Evolutionary conservation across 2,797 vertebrate genomes (phyloP), one percentile per base, ranked within the genome.

Genomic region (Falco biarmicus): DNA sequence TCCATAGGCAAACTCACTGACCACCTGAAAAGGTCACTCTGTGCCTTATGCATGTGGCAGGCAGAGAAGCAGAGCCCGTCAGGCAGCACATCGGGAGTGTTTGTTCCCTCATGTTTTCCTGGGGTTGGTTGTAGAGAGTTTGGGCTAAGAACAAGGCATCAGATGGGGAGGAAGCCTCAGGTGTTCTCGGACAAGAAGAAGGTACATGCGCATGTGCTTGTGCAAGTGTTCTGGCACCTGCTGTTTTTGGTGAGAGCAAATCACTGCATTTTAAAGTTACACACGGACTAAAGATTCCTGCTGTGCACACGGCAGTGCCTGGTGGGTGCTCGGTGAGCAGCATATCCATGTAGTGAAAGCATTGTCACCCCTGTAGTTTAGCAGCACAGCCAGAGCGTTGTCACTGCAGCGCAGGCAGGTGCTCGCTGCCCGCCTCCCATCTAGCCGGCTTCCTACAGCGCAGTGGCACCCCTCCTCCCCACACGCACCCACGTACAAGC

Each of bases 401-500:
- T 18, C 37, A 47, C 56, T 57, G 86, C 79, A 69, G 54, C 7
- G 5, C 25, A 31, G 75, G 50, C 71, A 84, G 79, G 68, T 43
- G 56, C 80, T 90, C 0, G 0, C 22, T 61, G 60, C 54, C 53
- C 0, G 5, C 45, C 28, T 73, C 34, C 73, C 50, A 39, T 32
- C 48, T 59, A 79, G 61, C 29, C 0, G 5, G n/a, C 71, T 85
- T 81, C 86, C 5, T 1, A 4, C 48, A 32, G 41, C 5, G 0
- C 39, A 1, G 2, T 0, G 34, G 37, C 5, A 0, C 32, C 41
- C 25, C 56, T 48, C 61, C 21, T 78, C 56, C 78, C 45, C 53
- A 56, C 5, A 41, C 0, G 2, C 50, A 45, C 39, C 51, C 0
- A 0, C 0, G 3, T 26, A 25, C 0, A 18, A 86, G 69, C 78